phyloP scores from a whole-genome alignment of 2,113 vertebrate genomes.

The Elephantulus edwardii region DNA sequence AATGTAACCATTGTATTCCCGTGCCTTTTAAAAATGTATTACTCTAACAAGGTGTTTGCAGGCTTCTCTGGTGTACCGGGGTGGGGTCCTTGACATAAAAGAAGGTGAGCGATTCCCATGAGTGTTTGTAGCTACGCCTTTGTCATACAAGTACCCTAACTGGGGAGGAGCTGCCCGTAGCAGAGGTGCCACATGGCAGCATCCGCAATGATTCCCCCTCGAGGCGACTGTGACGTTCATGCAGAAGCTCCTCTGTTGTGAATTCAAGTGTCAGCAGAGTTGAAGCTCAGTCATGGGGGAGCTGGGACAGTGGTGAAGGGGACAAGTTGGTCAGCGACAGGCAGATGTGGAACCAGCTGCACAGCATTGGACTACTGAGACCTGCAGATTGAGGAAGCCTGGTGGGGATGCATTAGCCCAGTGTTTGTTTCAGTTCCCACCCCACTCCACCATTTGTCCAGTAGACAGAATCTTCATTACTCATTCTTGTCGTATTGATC shows the following conservation, averaged over 20 bases:
- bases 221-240: not conserved
- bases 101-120: not conserved
- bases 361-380: fast-evolving
- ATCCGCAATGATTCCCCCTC: not conserved
- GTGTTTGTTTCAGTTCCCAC: not conserved
- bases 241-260: not conserved
- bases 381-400: not conserved
- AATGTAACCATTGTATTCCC: not conserved
- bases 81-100: not conserved
- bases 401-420: not conserved
- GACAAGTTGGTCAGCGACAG: too few relatives aligned
- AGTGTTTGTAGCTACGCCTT: not conserved
- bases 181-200: not conserved
- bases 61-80: not conserved
- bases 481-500: too few relatives aligned
- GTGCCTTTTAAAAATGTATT: not conserved
- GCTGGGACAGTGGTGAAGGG: not conserved
- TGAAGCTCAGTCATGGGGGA: not conserved
- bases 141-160: not conserved
- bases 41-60: not conserved
- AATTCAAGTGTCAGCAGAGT: not conserved
- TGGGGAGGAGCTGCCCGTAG: not conserved
- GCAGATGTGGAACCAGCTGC: not conserved
- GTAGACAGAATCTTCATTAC: not conserved
- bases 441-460: fast-evolving